phyloP scores from a whole-genome alignment of 2,113 vertebrate genomes.

The Pollimyrus isidori region DNA sequence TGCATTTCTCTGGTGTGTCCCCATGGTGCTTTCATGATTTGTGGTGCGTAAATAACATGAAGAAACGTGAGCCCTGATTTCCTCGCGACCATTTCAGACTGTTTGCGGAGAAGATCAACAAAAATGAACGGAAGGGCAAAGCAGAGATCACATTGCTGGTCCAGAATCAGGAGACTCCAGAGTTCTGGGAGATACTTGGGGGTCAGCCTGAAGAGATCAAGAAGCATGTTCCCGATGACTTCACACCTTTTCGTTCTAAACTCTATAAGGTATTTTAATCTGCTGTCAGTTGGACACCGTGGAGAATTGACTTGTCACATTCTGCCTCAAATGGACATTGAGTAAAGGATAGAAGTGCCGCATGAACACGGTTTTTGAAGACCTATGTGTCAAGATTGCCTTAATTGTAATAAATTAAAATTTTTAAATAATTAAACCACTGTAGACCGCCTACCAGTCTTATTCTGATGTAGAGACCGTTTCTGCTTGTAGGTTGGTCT shows the following conservation, averaged over 20 bases:
- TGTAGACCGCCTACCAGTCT: not conserved
- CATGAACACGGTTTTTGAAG: not conserved
- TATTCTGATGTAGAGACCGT: not conserved
- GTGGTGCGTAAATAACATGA: not conserved
- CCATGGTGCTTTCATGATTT: not conserved
- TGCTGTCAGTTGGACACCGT: not conserved
- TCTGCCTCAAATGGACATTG: not conserved
- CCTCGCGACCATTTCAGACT: slow-evolving; percentile 57
- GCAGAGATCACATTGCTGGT: slow-evolving; percentile 73
- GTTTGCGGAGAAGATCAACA: slow-evolving; percentile 96
- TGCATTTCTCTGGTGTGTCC: not conserved
- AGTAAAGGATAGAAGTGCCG: not conserved
- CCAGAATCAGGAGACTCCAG: slow-evolving; percentile 77
- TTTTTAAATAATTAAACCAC: not conserved
- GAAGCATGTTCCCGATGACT: slow-evolving; percentile 80
- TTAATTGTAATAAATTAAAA: not conserved
- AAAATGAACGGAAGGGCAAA: slow-evolving; percentile 90
- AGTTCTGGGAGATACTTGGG: slow-evolving; percentile 82
- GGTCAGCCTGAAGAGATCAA: slow-evolving; percentile 86
- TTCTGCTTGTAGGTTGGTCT: slow-evolving; percentile 72
- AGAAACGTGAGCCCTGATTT: not conserved
- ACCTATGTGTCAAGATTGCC: not conserved
- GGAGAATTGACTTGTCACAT: not conserved
- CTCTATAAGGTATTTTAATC: slow-evolving; percentile 78
- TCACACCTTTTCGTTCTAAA: slow-evolving; percentile 79